These are phyloP conservation scores for Psylliodes chrysocephalus DNA, from an alignment of 2,888 invertebrate genomes.

Conservation along the genomic window DNA sequence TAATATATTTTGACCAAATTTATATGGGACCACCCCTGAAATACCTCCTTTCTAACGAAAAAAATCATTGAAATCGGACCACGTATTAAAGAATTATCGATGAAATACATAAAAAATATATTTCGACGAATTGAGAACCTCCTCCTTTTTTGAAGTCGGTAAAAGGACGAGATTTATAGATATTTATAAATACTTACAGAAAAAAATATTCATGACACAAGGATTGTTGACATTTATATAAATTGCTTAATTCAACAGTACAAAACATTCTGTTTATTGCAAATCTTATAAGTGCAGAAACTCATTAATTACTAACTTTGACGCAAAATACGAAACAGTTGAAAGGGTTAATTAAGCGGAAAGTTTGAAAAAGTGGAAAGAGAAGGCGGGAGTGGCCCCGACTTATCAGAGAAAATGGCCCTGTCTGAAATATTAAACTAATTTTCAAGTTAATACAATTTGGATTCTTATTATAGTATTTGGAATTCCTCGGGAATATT, in stretches of 20 bases:
- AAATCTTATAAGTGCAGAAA: constrained; percentile 15
- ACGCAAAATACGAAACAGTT: constrained; percentile 15
- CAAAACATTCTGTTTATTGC: not conserved
- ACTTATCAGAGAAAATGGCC: constrained; percentile 3
- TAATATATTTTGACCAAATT: no score
- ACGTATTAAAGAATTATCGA: no score
- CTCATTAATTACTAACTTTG: constrained; percentile 16
- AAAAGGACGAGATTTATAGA: no score
- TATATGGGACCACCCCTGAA: no score
- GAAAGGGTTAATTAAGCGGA: constrained; percentile 7
- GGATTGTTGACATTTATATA: not conserved
- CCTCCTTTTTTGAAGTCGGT: no score
- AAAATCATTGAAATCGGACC: no score
- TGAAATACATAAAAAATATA: no score
- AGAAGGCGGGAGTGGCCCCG: not conserved
- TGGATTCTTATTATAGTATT: constrained; percentile 41
- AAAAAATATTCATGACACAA: no score
- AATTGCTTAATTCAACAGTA: not conserved
- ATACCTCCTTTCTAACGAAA: no score
- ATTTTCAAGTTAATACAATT: constrained; percentile 43
- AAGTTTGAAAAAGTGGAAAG: constrained; percentile 7
- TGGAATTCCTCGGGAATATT: constrained; percentile 43
- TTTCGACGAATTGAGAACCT: no score
- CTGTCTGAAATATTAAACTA: constrained; percentile 38
- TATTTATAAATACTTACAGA: no score